Evolutionary conservation across 2,888 invertebrate species (phyloP), one percentile per base, ranked within the genome.

Genomic region (Drosophila affinis): DNA sequence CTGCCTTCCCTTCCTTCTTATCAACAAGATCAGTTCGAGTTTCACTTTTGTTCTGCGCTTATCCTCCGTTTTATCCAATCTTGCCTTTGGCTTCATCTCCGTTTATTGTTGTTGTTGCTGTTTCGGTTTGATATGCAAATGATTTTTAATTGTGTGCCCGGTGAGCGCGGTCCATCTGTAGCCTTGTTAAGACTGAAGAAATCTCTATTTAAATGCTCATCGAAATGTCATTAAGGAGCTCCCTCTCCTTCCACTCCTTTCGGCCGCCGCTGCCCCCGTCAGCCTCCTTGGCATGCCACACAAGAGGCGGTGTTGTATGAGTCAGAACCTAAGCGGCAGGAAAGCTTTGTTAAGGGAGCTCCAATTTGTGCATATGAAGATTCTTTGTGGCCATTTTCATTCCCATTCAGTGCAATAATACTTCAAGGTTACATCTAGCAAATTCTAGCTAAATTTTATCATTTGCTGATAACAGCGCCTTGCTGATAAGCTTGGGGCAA

Each of bases 131-230:
- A 71, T 68, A 88, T 84, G 88, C 88, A 84, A 84, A 84, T 88
- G 87, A 71, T 69, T 78, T 83, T 87, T 87, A 87, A 87, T 84
- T 87, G 78, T 65, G 61, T 75, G 69, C 39, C 64, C 39, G 39
- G 24, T 24, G 24, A 24, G 24, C 39, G 39, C 45, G 63, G 49
- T 63, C 45, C 67, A 65, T 65, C 63, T 29, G 18, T 9, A 45
- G 18, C 60, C 81, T 76, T 74, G 72, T 85, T 87, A 86, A 79
- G 56, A 34, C 65, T 27, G 56, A 51, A 64, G 68, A 82, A 82
- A 80, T 82, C 75, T 71, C 73, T 77, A 75, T 85, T 76, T 77
- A 80, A 79, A 73, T 39, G 39, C 39, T 39, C 39, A 39, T 39
- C 39, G 39, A 39, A 39, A 39, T 39, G 39, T 39, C 39, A 39